Evolutionary conservation across 23 tunicate species (phyloP).

Genomic region (Phallusia fumigata): DNA sequence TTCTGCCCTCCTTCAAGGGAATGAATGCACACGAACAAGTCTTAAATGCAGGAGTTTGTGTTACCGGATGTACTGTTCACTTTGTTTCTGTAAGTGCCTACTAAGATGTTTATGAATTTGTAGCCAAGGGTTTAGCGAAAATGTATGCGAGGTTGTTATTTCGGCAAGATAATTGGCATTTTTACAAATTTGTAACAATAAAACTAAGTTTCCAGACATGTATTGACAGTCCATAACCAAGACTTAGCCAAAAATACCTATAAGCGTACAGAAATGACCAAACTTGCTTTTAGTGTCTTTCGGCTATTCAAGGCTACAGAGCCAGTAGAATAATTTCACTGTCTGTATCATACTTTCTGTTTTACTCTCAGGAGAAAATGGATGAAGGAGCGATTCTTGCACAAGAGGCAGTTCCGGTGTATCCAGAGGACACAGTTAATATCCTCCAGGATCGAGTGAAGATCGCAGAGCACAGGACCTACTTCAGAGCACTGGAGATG

Average conservation of each 20-base stretch:
- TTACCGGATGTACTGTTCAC: slow-evolving; percentile 82
- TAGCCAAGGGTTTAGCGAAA: too few relatives aligned
- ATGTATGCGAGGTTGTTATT: too few relatives aligned
- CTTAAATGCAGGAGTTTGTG: slow-evolving; percentile 55
- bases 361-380: slow-evolving; percentile 51
- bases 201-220: too few relatives aligned
- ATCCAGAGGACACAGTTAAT: slow-evolving; percentile 35
- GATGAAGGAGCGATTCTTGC: slow-evolving; percentile 76
- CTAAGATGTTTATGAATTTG: not conserved
- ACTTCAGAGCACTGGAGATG: slow-evolving; percentile 51
- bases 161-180: too few relatives aligned
- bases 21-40: slow-evolving; percentile 74
- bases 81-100: slow-evolving; percentile 45
- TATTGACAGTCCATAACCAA: too few relatives aligned
- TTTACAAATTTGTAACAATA: too few relatives aligned
- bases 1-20: slow-evolving; percentile 77
- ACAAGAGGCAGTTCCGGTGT: slow-evolving; percentile 57
- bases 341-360: too few relatives aligned
- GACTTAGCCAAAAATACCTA: too few relatives aligned
- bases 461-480: slow-evolving; percentile 46
- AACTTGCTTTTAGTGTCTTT: too few relatives aligned
- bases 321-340: too few relatives aligned
- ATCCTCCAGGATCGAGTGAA: slow-evolving; percentile 60
- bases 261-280: too few relatives aligned
- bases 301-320: too few relatives aligned